phyloP scores from a whole-genome alignment of 2,113 vertebrate species.

The Hydrolagus affinis region DNA sequence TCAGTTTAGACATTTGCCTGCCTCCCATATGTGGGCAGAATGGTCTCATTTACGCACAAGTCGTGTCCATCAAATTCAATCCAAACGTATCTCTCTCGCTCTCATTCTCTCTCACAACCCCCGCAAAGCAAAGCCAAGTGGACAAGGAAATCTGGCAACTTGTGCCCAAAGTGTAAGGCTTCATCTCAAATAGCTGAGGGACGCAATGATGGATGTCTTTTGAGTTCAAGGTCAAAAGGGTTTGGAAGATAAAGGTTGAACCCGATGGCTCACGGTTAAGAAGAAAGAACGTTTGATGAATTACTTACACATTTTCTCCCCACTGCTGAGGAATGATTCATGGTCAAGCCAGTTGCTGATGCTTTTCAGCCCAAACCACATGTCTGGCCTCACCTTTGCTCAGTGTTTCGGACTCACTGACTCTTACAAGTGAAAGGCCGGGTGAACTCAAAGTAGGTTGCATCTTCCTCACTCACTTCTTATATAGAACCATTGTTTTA shows the following conservation, averaged over 20 bases:
- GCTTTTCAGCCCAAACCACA: background rate
- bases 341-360: background rate
- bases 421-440: too few relatives aligned
- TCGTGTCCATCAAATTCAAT: background rate
- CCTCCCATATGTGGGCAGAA: too few relatives aligned
- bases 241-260: constrained; percentile 3
- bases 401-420: too few relatives aligned
- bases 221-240: background rate
- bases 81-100: background rate
- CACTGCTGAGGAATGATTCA: too few relatives aligned
- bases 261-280: background rate
- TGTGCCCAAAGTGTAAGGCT: background rate
- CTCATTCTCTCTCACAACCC: background rate
- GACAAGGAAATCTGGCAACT: background rate
- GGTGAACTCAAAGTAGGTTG: too few relatives aligned
- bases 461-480: too few relatives aligned
- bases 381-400: background rate
- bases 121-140: background rate
- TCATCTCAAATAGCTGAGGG: background rate
- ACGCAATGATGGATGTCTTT: background rate
- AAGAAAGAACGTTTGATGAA: too few relatives aligned
- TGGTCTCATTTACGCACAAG: background rate
- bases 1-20: background rate
- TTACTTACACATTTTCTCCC: background rate
- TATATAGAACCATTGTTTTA: too few relatives aligned